These are phyloP conservation scores for Drosophila birchii DNA, from an alignment of 2,888 invertebrate species.

Conservation along the genomic window DNA sequence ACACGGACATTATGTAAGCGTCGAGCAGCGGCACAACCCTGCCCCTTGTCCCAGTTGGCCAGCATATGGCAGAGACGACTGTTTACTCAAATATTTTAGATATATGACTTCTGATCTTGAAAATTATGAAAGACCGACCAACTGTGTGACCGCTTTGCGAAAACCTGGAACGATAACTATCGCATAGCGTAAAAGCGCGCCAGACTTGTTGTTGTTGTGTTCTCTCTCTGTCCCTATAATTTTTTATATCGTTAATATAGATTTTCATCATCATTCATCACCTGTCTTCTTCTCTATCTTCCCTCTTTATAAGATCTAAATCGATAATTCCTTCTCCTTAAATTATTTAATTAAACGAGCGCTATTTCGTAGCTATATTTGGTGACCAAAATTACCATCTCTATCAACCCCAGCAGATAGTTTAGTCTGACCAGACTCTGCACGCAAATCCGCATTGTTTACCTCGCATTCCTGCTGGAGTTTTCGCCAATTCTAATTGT, in stretches of 20 bases:
- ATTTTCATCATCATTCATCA: no score
- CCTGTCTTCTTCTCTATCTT: background rate
- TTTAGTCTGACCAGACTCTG: slow-evolving; percentile 13
- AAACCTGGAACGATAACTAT: background rate
- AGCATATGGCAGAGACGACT: slow-evolving; percentile 34
- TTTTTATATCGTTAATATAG: no score
- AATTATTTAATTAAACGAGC: background rate
- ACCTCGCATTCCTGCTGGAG: slow-evolving; percentile 21
- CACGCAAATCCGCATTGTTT: slow-evolving; percentile 28
- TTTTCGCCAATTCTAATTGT: slow-evolving; percentile 10
- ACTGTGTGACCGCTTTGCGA: slow-evolving; percentile 7
- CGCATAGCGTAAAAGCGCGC: background rate
- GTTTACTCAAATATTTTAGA: slow-evolving; percentile 33
- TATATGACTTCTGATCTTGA: slow-evolving; percentile 42
- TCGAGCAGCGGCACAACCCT: slow-evolving; percentile 41
- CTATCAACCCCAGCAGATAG: background rate
- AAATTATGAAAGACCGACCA: slow-evolving; percentile 35
- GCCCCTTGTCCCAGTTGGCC: slow-evolving; percentile 31
- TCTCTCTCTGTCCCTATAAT: no score
- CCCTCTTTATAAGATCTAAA: background rate
- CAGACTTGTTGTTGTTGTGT: background rate
- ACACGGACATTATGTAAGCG: slow-evolving; percentile 63
- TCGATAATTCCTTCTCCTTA: accelerated
- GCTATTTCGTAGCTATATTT: background rate
- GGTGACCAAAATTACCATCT: background rate